Evolutionary conservation across 2,888 invertebrate species (phyloP).

Genomic region (Crioceris asparagi): DNA sequence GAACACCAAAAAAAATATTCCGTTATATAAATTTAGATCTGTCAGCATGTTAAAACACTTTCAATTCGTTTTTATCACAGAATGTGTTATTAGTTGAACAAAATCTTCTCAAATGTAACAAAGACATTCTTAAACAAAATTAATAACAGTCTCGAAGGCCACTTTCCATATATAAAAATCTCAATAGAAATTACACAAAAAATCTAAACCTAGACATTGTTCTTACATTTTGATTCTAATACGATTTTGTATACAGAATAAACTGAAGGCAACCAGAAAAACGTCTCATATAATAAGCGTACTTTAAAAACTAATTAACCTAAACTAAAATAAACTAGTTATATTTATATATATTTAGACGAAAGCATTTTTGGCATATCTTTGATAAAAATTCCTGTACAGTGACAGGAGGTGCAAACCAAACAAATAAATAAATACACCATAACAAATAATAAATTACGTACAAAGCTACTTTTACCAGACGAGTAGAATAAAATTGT

Average conservation of each 20-base stretch:
- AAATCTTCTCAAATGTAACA: conserved; percentile 10
- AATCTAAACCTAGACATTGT: conserved; percentile 5
- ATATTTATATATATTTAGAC: conserved; percentile 22
- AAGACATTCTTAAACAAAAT: too few relatives aligned
- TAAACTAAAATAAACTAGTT: conserved; percentile 25
- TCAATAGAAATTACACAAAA: conserved; percentile 9
- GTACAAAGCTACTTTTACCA: conserved; percentile 13
- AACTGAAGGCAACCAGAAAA: too few relatives aligned
- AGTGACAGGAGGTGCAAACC: conserved; percentile 12
- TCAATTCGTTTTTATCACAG: conserved; percentile 26
- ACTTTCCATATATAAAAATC: conserved; percentile 17
- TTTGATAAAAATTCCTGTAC: conserved; percentile 20
- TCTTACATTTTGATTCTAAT: too few relatives aligned
- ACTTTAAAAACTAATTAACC: conserved; percentile 9
- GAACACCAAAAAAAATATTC: conserved; percentile 20
- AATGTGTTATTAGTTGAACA: conserved; percentile 22
- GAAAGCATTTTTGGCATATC: conserved; percentile 26
- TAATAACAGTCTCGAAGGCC: conserved; percentile 22
- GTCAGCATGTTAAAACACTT: too few relatives aligned
- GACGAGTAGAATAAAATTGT: conserved; percentile 6
- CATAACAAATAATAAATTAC: conserved; percentile 23
- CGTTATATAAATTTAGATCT: too few relatives aligned
- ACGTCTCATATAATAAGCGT: too few relatives aligned
- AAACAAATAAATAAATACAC: conserved; percentile 23
- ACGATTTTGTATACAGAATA: too few relatives aligned